Evolutionary conservation across 2,888 invertebrate species (phyloP).

Genomic region (Yponomeuta evonymella): DNA sequence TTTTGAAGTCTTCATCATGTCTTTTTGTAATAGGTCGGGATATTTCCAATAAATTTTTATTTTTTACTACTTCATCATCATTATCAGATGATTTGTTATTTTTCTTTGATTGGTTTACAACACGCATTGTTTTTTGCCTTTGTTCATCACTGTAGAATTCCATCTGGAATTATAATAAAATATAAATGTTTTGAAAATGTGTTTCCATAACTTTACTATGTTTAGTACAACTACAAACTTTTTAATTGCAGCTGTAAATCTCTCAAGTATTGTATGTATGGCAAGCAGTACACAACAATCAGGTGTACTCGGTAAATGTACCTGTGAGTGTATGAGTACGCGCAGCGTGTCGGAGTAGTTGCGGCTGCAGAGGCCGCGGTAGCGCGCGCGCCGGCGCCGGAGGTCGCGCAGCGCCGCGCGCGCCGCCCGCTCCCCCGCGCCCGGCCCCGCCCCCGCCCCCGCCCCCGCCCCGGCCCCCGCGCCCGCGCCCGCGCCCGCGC

Average conservation of each 20-base stretch:
- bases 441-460: conserved; percentile 19
- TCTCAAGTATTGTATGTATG: no score
- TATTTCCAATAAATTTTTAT: no score
- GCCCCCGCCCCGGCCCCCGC: no score
- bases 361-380: conserved; percentile 73
- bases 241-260: no score
- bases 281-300: no score
- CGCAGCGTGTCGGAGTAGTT: conserved; percentile 76
- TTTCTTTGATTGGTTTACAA: not conserved
- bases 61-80: not conserved
- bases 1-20: not conserved
- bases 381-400: conserved; percentile 76
- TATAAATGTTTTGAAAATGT: no score
- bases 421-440: conserved; percentile 23
- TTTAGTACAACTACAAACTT: no score
- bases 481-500: no score
- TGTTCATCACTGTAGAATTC: not conserved
- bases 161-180: not conserved
- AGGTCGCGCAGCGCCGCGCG: conserved; percentile 74
- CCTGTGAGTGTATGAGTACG: conserved; percentile 77
- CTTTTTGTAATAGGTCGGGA: no score
- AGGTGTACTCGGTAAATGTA: conserved; percentile 20
- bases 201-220: no score
- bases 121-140: not conserved
- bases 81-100: not conserved